phyloP scores from a whole-genome alignment of 2,888 invertebrate genomes.

The Eustalomyia histrio region DNA sequence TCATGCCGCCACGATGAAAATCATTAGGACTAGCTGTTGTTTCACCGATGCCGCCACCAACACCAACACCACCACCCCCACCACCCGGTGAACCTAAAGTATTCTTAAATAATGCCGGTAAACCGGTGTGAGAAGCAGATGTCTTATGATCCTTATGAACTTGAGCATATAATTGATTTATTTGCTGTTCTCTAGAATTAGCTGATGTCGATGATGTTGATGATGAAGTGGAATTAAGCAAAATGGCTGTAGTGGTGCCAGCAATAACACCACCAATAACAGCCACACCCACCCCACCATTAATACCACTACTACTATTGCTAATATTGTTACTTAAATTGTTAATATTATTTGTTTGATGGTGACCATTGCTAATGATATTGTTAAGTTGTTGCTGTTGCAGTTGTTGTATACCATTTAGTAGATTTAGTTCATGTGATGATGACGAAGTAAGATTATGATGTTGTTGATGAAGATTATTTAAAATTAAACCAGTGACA shows the following conservation, averaged over 20 bases:
- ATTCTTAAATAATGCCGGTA: slow-evolving; percentile 77
- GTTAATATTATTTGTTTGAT: slow-evolving; percentile 10
- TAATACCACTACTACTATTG: slow-evolving; percentile 43
- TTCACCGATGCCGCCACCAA: background rate
- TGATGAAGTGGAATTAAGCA: slow-evolving; percentile 71
- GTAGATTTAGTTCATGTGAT: slow-evolving; percentile 74
- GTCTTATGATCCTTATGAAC: slow-evolving; percentile 81
- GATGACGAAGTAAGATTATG: slow-evolving; percentile 60
- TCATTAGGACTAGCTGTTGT: slow-evolving; percentile 70
- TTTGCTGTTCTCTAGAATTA: slow-evolving; percentile 77
- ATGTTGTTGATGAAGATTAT: slow-evolving; percentile 50
- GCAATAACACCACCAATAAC: slow-evolving; percentile 54
- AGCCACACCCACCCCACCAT: slow-evolving; percentile 30
- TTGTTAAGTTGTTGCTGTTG: slow-evolving; percentile 72
- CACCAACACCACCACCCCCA: background rate
- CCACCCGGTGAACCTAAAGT: slow-evolving; percentile 72
- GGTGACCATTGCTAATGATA: slow-evolving; percentile 71
- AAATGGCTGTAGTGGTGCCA: slow-evolving; percentile 76
- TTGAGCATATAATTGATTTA: slow-evolving; percentile 80
- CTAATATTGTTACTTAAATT: slow-evolving; percentile 42
- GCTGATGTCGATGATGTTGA: slow-evolving; percentile 56
- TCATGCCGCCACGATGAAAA: slow-evolving; percentile 77
- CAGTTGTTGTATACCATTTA: slow-evolving; percentile 77
- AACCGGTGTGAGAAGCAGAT: slow-evolving; percentile 71
- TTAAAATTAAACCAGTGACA: slow-evolving; percentile 42